Conservation (phyloP, 2,888 invertebrate genomes). For the Oxycera nigricornis region DNA sequence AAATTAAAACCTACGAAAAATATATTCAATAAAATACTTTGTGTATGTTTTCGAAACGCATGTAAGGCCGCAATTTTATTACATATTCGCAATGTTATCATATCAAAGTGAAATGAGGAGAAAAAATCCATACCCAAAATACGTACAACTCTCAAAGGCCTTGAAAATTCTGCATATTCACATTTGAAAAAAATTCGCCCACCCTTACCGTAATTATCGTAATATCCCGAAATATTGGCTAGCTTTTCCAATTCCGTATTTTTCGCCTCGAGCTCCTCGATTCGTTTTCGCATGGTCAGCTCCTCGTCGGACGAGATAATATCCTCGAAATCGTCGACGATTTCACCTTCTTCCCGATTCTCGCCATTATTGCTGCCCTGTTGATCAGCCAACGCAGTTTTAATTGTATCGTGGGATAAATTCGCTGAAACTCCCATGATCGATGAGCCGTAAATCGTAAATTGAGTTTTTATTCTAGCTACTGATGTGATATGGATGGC, state of each 20-base stretch:
- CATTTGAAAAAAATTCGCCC: no score
- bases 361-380: constrained; percentile 43
- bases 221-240: constrained; percentile 56
- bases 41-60: no score
- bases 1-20: no score
- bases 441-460: no score
- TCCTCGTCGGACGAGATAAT: constrained; percentile 62
- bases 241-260: constrained; percentile 61
- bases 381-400: not conserved
- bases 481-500: no score
- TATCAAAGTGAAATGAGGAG: no score
- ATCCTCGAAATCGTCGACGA: constrained; percentile 57
- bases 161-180: no score
- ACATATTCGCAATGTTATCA: no score
- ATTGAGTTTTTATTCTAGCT: no score
- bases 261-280: constrained; percentile 59
- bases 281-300: constrained; percentile 56
- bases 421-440: constrained; percentile 32
- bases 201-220: constrained; percentile 54
- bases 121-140: not conserved
- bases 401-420: not conserved
- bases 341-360: constrained; percentile 60
- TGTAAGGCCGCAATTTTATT: no score
- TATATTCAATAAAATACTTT: no score
- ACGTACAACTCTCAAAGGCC: no score